Evolutionary conservation across 2,888 invertebrate species (phyloP), one percentile per base, ranked within the genome.

Genomic region (Ormyrus rosae): DNA sequence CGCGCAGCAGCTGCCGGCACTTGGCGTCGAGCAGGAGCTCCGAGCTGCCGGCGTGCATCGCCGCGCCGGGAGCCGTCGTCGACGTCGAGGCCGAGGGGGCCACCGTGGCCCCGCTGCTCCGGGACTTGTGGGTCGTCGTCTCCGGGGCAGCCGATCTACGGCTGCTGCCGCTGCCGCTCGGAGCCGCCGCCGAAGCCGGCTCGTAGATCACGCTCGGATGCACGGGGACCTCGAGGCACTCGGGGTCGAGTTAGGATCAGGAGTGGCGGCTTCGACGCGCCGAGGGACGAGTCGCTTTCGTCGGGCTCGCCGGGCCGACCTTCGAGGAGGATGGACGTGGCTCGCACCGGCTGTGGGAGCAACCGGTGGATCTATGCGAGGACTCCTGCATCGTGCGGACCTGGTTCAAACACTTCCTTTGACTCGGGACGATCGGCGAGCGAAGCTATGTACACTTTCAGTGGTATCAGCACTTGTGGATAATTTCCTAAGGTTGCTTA

Each of bases 11-110:
- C 34, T 81, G 78, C 11, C 79, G 81, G 92, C 94, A 94, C 92
- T 94, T 94, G 91, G 94, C 94, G 91, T 95, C 94, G 91, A 95
- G 94, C 92, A 95, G 93, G 92, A 95, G 93, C 92, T 95, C 95
- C 91, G 95, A 95, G 93, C 94, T 95, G 92, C 94, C 94, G 92
- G 94, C 94, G 92, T 94, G 94, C 94, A 94, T 94, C 85, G 86
- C 87, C 85, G 72, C 78, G 19, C 78, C 78, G 58, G 78, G 75
- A 7, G 73, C 73, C 34, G 73, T 73, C 19, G 67, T 73, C 45
- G 67, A 74, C 6, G 71, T 75, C 10, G 77, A 78, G 1, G 63
- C 46, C 0, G 80, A 80, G 11, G 77, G 80, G 34, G 63, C 81
- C 53, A 70, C 81, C 11, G 65, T 61, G 2, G 53, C 63, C 10